Evolutionary conservation across 2,888 invertebrate species (phyloP), one percentile per base, ranked within the genome.

Genomic region (Clostera curtula): DNA sequence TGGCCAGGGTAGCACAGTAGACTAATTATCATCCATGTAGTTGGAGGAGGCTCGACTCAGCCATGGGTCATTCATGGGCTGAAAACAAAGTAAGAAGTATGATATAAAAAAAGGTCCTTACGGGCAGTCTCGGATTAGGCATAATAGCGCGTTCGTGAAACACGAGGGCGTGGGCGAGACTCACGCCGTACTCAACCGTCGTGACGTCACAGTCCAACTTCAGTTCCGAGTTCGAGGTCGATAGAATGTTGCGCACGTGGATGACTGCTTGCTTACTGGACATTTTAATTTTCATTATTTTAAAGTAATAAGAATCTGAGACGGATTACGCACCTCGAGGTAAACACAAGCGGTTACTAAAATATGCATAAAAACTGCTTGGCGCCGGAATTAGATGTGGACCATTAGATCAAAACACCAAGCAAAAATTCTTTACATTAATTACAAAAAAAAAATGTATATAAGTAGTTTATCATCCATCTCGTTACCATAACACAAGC

Each of bases 221-320:
- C 25, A 57, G 43, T 6, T 45, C 43, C 31, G 34, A 43, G 32
- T 57, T 51, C 1, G 58, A 40, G 5, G 54, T 49, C 2, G 58
- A 47, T 11, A 49, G 48, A 6, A 76, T 49, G 15, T 45, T 48
- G 1, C 70, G 70, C 9, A 82, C 52, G 42, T 69, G 49, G 10
- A 83, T 62, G 25, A 79, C 65, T 2, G 76, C 75, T 49, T 77
- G 79, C 40, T 77, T 77, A 40, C 83, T 83, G 49, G 8, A 56
- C n/a, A n/a, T n/a, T n/a, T n/a, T n/a, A n/a, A n/a, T n/a, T n/a
- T n/a, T n/a, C n/a, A n/a, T n/a, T n/a, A n/a, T n/a, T n/a, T n/a
- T n/a, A n/a, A n/a, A n/a, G n/a, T n/a, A n/a, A n/a, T n/a, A n/a
- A n/a, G n/a, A n/a, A n/a, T n/a, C n/a, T n/a, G n/a, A n/a, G n/a